Percentiles rank a stretch among this genome's conserved stretches.
Conservation (phyloP, 2,113 vertebrate species). For the Pycnonotus jocosus region DNA sequence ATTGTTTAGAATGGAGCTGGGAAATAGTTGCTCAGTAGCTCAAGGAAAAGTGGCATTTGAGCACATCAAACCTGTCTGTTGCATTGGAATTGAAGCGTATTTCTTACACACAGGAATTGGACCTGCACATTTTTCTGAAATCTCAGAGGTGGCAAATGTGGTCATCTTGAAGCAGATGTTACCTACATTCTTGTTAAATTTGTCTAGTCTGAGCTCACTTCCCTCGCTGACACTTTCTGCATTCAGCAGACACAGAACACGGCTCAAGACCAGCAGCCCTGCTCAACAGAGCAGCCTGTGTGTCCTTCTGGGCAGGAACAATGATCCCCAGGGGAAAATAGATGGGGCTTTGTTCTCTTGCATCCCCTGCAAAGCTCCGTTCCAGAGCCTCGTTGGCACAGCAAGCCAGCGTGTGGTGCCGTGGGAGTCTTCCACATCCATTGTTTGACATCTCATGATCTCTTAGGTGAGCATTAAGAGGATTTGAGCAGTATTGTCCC, state of each 20-base stretch:
- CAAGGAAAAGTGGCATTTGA: neutral
- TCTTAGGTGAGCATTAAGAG: neutral
- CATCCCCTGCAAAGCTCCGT: neutral
- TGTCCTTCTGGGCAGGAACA: neutral
- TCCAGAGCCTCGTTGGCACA: neutral
- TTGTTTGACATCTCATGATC: neutral
- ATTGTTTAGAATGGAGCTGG: neutral
- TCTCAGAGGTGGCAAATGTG: neutral
- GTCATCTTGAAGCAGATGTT: neutral
- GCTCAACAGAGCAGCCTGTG: neutral
- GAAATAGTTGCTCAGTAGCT: neutral
- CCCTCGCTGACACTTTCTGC: neutral
- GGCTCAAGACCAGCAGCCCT: neutral
- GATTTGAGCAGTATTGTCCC: neutral
- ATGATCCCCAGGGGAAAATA: neutral
- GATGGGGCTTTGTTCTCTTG: neutral
- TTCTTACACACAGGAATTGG: fast-evolving
- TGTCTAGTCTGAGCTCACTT: neutral
- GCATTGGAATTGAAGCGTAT: neutral
- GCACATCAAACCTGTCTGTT: neutral
- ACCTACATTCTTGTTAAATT: neutral
- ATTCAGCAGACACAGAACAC: neutral
- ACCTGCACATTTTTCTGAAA: neutral
- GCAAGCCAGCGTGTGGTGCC: neutral
- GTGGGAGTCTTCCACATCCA: neutral